phyloP scores from a whole-genome alignment of 2,113 vertebrate species.

The Pungitius pungitius region DNA sequence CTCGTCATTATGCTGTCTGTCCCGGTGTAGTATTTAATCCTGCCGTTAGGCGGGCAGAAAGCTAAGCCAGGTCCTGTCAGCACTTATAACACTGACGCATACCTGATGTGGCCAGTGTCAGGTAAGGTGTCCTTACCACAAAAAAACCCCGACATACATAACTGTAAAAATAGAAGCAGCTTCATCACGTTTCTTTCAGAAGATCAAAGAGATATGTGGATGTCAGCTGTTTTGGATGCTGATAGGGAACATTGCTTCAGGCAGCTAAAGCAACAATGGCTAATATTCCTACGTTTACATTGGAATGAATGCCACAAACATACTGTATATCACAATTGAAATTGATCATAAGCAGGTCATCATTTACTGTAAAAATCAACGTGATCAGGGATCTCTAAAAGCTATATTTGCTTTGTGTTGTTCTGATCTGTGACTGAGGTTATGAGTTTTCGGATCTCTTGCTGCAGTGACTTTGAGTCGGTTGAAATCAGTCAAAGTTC shows the following conservation, averaged over 20 bases:
- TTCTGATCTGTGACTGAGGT: not conserved
- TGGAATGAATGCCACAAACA: not conserved
- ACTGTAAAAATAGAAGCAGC: not conserved
- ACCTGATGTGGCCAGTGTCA: not conserved
- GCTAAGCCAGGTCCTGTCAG: not conserved
- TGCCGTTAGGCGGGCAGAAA: slow-evolving; percentile 1
- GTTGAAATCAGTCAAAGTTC: not conserved
- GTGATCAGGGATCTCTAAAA: too few relatives aligned
- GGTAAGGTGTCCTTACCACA: not conserved
- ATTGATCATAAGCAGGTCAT: too few relatives aligned
- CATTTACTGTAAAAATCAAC: not conserved
- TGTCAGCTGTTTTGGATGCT: not conserved
- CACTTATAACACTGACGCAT: not conserved
- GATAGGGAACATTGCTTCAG: not conserved
- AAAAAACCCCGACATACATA: not conserved
- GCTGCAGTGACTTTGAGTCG: not conserved
- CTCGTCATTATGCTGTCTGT: not conserved
- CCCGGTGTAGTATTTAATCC: not conserved
- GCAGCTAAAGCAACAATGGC: not conserved
- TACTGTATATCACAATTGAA: too few relatives aligned
- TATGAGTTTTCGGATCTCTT: not conserved
- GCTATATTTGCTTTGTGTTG: not conserved
- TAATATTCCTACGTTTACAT: not conserved
- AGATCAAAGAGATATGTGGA: not conserved
- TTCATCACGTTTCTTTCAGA: not conserved